These are phyloP conservation scores for Coronaproctus castanopsis DNA, from an alignment of 2,888 invertebrate genomes.

Conservation along the genomic window DNA sequence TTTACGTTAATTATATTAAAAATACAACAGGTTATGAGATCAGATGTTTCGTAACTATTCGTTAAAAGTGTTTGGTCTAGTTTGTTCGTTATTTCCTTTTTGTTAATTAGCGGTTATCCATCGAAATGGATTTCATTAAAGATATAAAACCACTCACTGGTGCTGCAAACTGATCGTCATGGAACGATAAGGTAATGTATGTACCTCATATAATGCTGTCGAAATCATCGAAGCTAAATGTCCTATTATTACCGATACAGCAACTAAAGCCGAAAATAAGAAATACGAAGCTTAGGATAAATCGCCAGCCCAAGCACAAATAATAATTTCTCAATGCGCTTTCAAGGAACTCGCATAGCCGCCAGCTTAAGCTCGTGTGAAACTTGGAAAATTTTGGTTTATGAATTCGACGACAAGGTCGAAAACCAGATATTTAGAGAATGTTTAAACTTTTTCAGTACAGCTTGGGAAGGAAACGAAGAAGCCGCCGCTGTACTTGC, in stretches of 20 bases:
- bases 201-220: conserved; percentile 4
- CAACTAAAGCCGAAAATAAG: conserved; percentile 4
- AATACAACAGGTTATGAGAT: no score
- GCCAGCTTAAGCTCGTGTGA: conserved; percentile 6
- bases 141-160: conserved; percentile 9
- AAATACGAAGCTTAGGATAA: conserved; percentile 5
- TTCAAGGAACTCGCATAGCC: conserved; percentile 9
- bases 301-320: conserved; percentile 12
- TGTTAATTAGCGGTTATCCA: no score
- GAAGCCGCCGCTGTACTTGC: conserved; percentile 10
- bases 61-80: no score
- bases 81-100: no score
- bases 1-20: no score
- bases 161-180: conserved; percentile 9
- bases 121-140: conserved; percentile 7
- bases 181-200: conserved; percentile 11
- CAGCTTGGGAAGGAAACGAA: conserved; percentile 10
- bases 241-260: neutral
- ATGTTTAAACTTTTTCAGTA: conserved; percentile 10
- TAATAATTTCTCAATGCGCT: conserved; percentile 13
- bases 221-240: conserved; percentile 11
- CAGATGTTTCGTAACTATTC: no score
- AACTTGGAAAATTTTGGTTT: conserved; percentile 7
- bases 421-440: conserved; percentile 14
- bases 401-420: conserved; percentile 14